Evolutionary conservation across 2,888 invertebrate species (phyloP), one percentile per base, ranked within the genome.

Genomic region (Syrista parreyssii): DNA sequence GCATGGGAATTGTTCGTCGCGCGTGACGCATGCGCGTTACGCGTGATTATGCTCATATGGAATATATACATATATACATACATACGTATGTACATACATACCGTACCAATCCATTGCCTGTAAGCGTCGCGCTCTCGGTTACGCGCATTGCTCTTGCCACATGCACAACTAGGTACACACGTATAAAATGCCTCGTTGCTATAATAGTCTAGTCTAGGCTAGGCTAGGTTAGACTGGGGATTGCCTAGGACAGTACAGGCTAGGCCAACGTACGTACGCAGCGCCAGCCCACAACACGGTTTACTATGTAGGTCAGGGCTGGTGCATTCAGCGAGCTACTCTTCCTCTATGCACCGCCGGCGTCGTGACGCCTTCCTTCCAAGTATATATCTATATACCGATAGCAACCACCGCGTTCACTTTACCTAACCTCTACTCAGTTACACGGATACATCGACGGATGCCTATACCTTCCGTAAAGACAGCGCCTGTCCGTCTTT

Each of bases 261-360:
- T 40, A 40, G 40, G 40, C 40, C 40, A 40, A 40, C 40, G 40
- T 40, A 40, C 40, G 40, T 40, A 40, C 40, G 40, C 15, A 40
- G 40, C 15, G 40, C 40, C 40, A 40, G 90, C 87, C 89, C 88
- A 89, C 89, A 88, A 89, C 89, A 86, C 89, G 88, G 84, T 90
- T 88, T 89, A 89, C 90, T 89, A 91, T 91, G 90, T 91, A 90
- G 91, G 91, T 91, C 91, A 91, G 90, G 91, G 91, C 90, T 91
- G 89, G 86, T 88, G 90, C 91, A 91, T 90, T 90, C 89, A 90
- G 86, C 88, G 88, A 89, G 84, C 86, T 86, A 87, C 88, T 88
- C 89, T 90, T 89, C 89, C 89, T 89, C 88, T 87, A 87, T 88
- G 86, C 87, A 86, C 84, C 86, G 85, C 76, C 78, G 80, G 80